Conservation (phyloP, 1,140 invertebrate genomes). For the Rhizoglyphus robini region DNA sequence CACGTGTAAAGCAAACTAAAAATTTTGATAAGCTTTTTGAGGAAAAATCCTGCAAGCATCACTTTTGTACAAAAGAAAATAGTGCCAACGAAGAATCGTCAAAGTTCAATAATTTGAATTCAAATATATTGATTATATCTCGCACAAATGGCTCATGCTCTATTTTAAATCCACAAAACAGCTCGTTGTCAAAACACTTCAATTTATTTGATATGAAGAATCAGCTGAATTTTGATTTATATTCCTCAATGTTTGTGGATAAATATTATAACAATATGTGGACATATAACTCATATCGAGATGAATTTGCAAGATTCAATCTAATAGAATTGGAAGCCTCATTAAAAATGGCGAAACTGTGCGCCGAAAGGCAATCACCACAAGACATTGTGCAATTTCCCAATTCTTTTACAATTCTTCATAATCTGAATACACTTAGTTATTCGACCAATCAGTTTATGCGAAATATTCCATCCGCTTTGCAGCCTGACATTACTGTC, state of each 20-base stretch:
- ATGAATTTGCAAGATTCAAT: slow-evolving; percentile 64
- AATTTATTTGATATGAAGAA: slow-evolving; percentile 55
- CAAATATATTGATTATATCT: slow-evolving; percentile 63
- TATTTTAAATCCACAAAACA: slow-evolving; percentile 24
- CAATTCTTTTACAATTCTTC: not conserved
- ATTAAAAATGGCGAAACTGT: not conserved
- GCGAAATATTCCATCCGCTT: not conserved
- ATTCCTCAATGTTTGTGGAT: slow-evolving; percentile 59
- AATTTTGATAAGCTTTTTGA: slow-evolving; percentile 5
- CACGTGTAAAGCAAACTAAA: not conserved
- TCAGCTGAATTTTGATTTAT: slow-evolving; percentile 60
- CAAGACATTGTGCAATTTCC: not conserved
- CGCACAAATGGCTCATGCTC: slow-evolving; percentile 62
- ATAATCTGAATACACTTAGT: not conserved
- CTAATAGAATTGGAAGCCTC: slow-evolving; percentile 52
- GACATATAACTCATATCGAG: slow-evolving; percentile 49
- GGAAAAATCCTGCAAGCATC: not conserved
- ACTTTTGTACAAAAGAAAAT: slow-evolving; percentile 24
- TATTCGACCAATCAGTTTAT: not conserved
- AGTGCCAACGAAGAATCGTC: slow-evolving; percentile 20
- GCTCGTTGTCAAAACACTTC: not conserved
- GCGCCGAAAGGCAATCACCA: not conserved
- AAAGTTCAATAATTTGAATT: slow-evolving; percentile 41
- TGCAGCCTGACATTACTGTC: not conserved
- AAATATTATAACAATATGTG: slow-evolving; percentile 46